Evolutionary conservation across 2,797 vertebrate genomes (phyloP).

Genomic region (Ispidina picta): DNA sequence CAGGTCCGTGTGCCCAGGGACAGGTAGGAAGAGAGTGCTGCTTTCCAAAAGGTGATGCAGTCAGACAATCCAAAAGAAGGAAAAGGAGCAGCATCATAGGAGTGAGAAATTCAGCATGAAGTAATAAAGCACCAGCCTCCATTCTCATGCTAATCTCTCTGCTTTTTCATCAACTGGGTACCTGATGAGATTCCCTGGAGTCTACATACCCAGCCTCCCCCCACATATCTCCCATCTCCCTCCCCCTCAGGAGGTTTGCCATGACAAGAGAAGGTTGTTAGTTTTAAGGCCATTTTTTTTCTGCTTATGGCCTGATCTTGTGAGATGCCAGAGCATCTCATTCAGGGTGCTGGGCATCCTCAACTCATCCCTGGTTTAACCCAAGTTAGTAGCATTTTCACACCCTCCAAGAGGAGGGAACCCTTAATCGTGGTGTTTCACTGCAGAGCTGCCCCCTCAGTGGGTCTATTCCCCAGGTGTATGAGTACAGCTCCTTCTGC

Average conservation of each 20-base stretch:
- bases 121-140: not conserved
- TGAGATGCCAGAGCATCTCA: not conserved
- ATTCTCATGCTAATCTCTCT: constrained; percentile 3
- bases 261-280: not conserved
- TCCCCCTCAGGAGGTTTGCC: not conserved
- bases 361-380: not conserved
- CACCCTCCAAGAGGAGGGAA: not conserved
- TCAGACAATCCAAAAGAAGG: not conserved
- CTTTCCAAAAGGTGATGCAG: not conserved
- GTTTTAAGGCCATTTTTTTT: not conserved
- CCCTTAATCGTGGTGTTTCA: not conserved
- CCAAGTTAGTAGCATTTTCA: not conserved
- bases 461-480: not conserved
- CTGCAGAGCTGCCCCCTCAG: not conserved
- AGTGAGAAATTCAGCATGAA: not conserved
- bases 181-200: not conserved
- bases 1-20: not conserved
- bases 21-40: not conserved
- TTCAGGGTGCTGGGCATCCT: not conserved
- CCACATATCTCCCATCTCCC: not conserved
- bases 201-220: not conserved
- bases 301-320: not conserved
- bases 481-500: not conserved
- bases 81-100: not conserved
- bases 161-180: not conserved